These are phyloP conservation scores for Contarinia nasturtii DNA, from an alignment of 1,140 invertebrate species.

Conservation along the genomic window DNA sequence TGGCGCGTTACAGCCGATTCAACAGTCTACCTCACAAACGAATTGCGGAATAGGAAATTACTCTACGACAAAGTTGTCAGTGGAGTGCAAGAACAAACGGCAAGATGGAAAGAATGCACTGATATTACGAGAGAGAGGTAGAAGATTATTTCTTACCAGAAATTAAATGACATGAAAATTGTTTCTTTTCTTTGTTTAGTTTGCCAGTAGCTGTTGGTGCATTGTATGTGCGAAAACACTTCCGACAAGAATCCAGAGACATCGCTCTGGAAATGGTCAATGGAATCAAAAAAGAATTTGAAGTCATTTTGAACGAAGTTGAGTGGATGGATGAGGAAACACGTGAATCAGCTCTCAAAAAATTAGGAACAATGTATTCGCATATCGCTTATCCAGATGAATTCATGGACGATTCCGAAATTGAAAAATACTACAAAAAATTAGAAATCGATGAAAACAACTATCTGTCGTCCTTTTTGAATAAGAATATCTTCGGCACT, in stretches of 20 bases:
- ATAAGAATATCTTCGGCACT: constrained; percentile 57
- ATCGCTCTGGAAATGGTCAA: constrained; percentile 83
- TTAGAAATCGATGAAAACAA: constrained; percentile 54
- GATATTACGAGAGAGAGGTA: not conserved
- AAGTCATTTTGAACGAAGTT: constrained; percentile 29
- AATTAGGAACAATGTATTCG: constrained; percentile 75
- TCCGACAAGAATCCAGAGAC: constrained; percentile 59
- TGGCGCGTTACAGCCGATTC: not conserved
- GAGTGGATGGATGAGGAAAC: constrained; percentile 87
- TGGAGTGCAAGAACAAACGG: not conserved
- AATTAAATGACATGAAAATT: constrained; percentile 84
- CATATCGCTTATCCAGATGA: constrained; percentile 83
- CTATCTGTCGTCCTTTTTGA: constrained; percentile 83
- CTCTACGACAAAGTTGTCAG: not conserved
- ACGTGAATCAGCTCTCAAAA: constrained; percentile 56
- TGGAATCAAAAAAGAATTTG: constrained; percentile 68
- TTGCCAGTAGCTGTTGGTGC: constrained; percentile 71
- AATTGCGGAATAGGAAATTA: constrained; percentile 26
- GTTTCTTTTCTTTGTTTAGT: constrained; percentile 76
- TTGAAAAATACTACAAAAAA: constrained; percentile 67
- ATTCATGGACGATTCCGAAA: constrained; percentile 48
- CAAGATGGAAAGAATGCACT: constrained; percentile 1
- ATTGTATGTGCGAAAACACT: constrained; percentile 81
- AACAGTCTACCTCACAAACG: not conserved
- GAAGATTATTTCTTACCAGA: constrained; percentile 52